Percentiles rank a stretch among this genome's conserved stretches.
phyloP scores from a whole-genome alignment of 1,140 invertebrate genomes.

The Stegodyphus mimosarum region DNA sequence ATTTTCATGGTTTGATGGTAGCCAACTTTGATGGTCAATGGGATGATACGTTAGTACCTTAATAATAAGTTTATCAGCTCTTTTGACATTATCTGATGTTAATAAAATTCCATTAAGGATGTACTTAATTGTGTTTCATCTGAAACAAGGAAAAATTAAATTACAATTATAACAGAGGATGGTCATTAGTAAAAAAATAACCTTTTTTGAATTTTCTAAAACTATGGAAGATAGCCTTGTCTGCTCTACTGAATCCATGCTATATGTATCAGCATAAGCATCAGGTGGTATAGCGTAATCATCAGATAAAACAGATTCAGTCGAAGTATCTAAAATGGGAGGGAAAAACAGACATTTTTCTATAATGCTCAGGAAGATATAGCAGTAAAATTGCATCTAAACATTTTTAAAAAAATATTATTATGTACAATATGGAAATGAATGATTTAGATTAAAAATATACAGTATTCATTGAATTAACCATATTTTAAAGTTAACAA shows the following conservation, averaged over 20 bases:
- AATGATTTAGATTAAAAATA: not conserved
- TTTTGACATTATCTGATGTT: too few relatives aligned
- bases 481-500: too few relatives aligned
- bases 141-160: not conserved
- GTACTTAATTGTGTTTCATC: too few relatives aligned
- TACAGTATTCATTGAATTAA: not conserved
- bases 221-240: conserved; percentile 46
- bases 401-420: not conserved
- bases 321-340: conserved; percentile 74
- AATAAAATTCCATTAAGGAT: too few relatives aligned
- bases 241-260: conserved; percentile 57
- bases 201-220: conserved; percentile 30
- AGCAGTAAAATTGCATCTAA: not conserved
- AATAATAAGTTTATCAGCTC: too few relatives aligned
- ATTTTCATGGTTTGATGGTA: too few relatives aligned
- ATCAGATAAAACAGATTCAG: conserved; percentile 92
- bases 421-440: not conserved
- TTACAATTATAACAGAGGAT: not conserved
- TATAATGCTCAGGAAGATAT: not conserved
- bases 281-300: conserved; percentile 96
- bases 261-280: conserved; percentile 73
- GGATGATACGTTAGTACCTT: too few relatives aligned
- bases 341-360: too few relatives aligned
- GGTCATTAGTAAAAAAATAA: not conserved
- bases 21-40: too few relatives aligned